phyloP scores from a whole-genome alignment of 2,888 invertebrate species.

The Zaprionus obscuricornis region DNA sequence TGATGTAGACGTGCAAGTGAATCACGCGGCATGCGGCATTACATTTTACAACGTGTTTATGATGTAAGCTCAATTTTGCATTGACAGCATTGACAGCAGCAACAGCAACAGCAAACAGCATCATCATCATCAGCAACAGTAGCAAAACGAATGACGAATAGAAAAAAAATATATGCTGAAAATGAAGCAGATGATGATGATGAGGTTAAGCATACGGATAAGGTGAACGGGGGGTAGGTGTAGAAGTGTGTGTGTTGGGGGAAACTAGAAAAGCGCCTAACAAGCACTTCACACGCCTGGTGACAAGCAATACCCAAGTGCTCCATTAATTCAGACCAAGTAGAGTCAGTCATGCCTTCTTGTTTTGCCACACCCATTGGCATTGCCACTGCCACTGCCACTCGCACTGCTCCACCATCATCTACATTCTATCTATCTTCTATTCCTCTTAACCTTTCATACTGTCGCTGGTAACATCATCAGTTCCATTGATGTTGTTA shows the following conservation, averaged over 20 bases:
- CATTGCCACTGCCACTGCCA: background rate
- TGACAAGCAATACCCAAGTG: slow-evolving; percentile 49
- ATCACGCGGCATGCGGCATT: slow-evolving; percentile 38
- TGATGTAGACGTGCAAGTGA: no score
- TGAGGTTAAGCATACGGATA: no score
- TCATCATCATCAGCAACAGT: background rate
- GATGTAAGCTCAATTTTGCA: slow-evolving; percentile 72
- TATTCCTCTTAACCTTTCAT: slow-evolving; percentile 16
- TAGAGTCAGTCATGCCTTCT: slow-evolving; percentile 9
- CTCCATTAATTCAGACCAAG: slow-evolving; percentile 35
- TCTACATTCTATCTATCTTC: slow-evolving; percentile 3
- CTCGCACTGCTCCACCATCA: slow-evolving; percentile 2
- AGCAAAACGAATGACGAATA: slow-evolving; percentile 1
- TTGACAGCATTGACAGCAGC: slow-evolving; percentile 69
- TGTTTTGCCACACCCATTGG: background rate
- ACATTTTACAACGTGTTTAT: slow-evolving; percentile 74
- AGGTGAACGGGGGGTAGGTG: no score
- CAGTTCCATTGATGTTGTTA: slow-evolving; percentile 72
- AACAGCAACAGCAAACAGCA: slow-evolving; percentile 24
- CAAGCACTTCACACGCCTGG: slow-evolving; percentile 67
- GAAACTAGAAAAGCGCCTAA: slow-evolving; percentile 66
- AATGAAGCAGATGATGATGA: no score
- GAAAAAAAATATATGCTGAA: background rate
- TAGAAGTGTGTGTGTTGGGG: background rate
- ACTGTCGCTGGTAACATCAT: slow-evolving; percentile 55